Base-by-base conservation (phyloP, 2,888 invertebrate species). In the Drosophila paucipuncta region DNA sequence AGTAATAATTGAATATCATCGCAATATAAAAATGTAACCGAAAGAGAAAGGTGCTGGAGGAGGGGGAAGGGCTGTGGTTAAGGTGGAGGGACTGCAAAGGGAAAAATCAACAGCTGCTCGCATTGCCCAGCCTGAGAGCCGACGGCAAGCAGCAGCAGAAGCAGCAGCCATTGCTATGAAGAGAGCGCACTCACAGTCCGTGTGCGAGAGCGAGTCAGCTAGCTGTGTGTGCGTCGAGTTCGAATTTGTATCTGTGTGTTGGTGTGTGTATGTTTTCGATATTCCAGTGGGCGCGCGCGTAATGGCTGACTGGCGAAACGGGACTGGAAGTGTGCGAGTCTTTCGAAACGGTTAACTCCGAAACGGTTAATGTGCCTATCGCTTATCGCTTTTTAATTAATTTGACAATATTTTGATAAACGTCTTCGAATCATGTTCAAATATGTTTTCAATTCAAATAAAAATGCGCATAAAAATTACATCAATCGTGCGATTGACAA, bases 1-100 rank as follows among this genome's bases (percentile, higher is more conserved):
- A 76, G 90, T 82, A 90, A 89, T 87, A 87, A 87, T 87, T 90
- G 87, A 87, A 87, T 90, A 90, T 87, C 90, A 85, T 78, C 80
- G 89, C 87, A 83, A 89, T 89, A 84, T 89, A 87, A 90, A 90
- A 86, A 79, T 82, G 77, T 70, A 82, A 82, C 83, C 76, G 43
- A 53, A 43, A 47, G 16, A 47, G 11, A 25, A 28, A 13, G 47
- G 39, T 4, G 30, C 18, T 54, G 25, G 50, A 2, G n/a, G 30
- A 16, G 10, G 43, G 39, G 54, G 35, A 60, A 60, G 4, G 4
- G 11, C 5, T 35, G 35, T 16, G 41, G 37, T 37, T 22, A 5
- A 9, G 13, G 9, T 16, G 22, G 22, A 35, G 28, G 22, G 64
- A 28, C 53, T 74, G 67, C 59, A 63, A 85, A 85, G 68, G 83